These are phyloP conservation scores for Ptycholaimellus sp. DNA, from an alignment of 2,888 invertebrate genomes.

Conservation along the genomic window DNA sequence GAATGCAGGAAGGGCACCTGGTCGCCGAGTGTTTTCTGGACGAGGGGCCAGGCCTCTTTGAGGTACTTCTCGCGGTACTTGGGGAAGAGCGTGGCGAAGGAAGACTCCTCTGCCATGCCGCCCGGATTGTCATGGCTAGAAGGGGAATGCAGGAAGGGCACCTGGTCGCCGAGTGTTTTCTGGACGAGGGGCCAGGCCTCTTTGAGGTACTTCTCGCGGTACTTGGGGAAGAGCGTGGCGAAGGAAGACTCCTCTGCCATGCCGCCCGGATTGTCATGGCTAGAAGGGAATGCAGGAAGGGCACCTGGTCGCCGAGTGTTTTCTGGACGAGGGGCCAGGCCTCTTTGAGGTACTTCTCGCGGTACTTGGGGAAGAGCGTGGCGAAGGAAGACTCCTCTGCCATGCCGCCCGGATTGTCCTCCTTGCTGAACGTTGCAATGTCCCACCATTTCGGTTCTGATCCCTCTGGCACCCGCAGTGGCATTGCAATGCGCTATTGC, in stretches of 20 bases:
- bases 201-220: constrained; percentile 79
- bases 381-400: constrained; percentile 85
- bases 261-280: constrained; percentile 67
- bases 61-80: too few species aligned
- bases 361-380: constrained; percentile 80
- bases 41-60: constrained; percentile 86
- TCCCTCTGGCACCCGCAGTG: constrained; percentile 1
- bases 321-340: constrained; percentile 84
- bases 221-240: constrained; percentile 84
- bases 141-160: too few species aligned
- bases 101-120: too few species aligned
- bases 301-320: constrained; percentile 46
- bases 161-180: constrained; percentile 51
- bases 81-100: too few species aligned
- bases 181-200: constrained; percentile 86
- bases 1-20: too few species aligned
- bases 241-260: constrained; percentile 79
- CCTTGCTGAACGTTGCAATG: constrained; percentile 45
- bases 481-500: too few species aligned
- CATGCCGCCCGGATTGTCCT: constrained; percentile 65
- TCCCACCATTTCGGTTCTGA: constrained; percentile 26
- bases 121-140: too few species aligned
- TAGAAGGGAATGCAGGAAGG: too few species aligned
- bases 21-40: constrained; percentile 56
- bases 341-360: constrained; percentile 83